phyloP scores from a whole-genome alignment of 2,113 vertebrate genomes.

The Acrocephalus kingi region DNA sequence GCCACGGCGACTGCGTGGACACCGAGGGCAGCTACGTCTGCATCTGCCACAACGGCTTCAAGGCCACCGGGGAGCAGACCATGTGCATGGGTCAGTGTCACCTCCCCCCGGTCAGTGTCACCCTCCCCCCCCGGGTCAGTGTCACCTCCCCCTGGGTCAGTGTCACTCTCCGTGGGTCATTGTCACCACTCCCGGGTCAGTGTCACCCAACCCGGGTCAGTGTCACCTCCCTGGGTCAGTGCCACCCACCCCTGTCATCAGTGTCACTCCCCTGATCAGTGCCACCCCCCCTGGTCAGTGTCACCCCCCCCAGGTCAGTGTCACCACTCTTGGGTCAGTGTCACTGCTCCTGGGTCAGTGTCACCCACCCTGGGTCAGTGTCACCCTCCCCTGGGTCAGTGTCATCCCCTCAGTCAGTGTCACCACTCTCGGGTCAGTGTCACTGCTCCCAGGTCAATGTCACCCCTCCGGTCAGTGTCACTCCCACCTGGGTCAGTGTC shows the following conservation, averaged over 20 bases:
- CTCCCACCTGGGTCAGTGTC: background rate
- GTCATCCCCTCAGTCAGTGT: background rate
- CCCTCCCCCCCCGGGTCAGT: background rate
- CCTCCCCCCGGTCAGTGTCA: background rate
- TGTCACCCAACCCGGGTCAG: conserved; percentile 67
- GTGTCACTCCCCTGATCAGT: background rate
- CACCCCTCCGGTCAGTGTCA: background rate
- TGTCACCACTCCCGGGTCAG: background rate
- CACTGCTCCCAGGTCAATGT: conserved; percentile 65
- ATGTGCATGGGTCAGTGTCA: conserved; percentile 87
- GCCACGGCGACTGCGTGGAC: conserved; percentile 90
- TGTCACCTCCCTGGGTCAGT: background rate
- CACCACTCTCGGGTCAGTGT: background rate
- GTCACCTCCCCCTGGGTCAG: background rate
- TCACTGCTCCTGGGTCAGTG: conserved; percentile 66
- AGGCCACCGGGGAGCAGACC: conserved; percentile 85
- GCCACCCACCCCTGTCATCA: background rate
- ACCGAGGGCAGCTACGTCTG: conserved; percentile 89
- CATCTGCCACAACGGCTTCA: conserved; percentile 91
- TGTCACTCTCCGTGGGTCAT: background rate
- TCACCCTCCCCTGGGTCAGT: fast-evolving
- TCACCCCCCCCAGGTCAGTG: background rate
- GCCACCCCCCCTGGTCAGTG: conserved; percentile 72
- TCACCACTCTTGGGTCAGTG: background rate
- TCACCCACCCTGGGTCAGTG: background rate